Evolutionary conservation across 2,888 invertebrate species (phyloP), one percentile per base, ranked within the genome.

Genomic region (Mechanitis messenoides): DNA sequence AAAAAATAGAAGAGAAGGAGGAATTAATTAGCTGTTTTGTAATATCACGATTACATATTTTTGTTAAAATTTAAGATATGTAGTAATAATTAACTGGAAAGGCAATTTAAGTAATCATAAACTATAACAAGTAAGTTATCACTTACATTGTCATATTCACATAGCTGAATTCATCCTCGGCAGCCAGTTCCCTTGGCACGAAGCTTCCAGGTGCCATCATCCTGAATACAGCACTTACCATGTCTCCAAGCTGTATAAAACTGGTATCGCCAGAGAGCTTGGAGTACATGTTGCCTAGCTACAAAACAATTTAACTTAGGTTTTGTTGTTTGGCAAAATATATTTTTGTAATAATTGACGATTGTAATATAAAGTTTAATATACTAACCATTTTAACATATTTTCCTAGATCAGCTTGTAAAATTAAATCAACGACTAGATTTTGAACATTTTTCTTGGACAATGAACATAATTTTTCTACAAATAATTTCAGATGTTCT

Each of bases 391-490:
- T 90, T 66, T 81, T 85, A 59, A 92, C 66, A 70, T 91, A 86
- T 71, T 91, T 91, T n/a, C 76, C 82, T 64, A 91, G 85, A 71
- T 92, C 83, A 2, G 92, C 73, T 72, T 92, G 87, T 58, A 85
- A 74, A 50, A 92, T 61, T 4, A 92, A 63, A 57, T 84, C 85
- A 60, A 85, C 81, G 3, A 91, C 67, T 64, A 91, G 80, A 46
- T 75, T 80, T 56, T 91, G 87, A 55, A 92, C 69, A 3, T 85
- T 79, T 2, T 77, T 75, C 42, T 79, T 74, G 2, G 87, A 76
- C 45, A 89, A 71, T 3, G 77, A 73, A 67, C 92, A 92, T 4
- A 92, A 70, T 45, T 79, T 80, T 20, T 75, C 69, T 1, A 85
- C 86, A 4, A 92, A 76, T 4, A 71, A 53, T 2, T 73, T 68